These are phyloP conservation scores for Mormyrus proboscirostris DNA, from an alignment of 2,797 vertebrate species.

Conservation along the genomic window DNA sequence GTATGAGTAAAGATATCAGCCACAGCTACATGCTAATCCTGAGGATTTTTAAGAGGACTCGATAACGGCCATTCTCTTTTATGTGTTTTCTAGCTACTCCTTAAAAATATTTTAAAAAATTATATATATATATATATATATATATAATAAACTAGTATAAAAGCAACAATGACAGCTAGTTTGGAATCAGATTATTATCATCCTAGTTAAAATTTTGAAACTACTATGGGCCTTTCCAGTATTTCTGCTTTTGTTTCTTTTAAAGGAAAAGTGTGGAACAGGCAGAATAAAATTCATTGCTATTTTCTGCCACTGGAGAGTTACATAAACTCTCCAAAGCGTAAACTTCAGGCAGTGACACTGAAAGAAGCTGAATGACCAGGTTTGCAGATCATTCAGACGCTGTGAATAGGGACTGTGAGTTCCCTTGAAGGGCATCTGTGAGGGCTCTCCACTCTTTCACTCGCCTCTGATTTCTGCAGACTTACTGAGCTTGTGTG, in stretches of 20 bases:
- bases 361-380: not conserved
- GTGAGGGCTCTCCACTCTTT: not conserved
- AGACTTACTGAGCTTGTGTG: not conserved
- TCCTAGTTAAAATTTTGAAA: not conserved
- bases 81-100: not conserved
- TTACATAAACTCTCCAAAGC: not conserved
- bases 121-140: not conserved
- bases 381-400: not conserved
- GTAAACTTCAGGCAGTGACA: not conserved
- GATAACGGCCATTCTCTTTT: conserved; percentile 5
- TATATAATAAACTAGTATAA: conserved; percentile 26
- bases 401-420: not conserved
- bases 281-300: not conserved
- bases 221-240: not conserved
- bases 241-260: not conserved
- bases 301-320: not conserved
- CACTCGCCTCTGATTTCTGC: not conserved
- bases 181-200: not conserved
- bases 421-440: not conserved
- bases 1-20: not conserved
- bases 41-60: not conserved
- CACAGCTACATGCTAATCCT: not conserved
- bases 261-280: not conserved
- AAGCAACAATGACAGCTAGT: conserved; percentile 25
- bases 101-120: not conserved